phyloP scores from a whole-genome alignment of 1,140 invertebrate genomes.

The Eciton burchellii region DNA sequence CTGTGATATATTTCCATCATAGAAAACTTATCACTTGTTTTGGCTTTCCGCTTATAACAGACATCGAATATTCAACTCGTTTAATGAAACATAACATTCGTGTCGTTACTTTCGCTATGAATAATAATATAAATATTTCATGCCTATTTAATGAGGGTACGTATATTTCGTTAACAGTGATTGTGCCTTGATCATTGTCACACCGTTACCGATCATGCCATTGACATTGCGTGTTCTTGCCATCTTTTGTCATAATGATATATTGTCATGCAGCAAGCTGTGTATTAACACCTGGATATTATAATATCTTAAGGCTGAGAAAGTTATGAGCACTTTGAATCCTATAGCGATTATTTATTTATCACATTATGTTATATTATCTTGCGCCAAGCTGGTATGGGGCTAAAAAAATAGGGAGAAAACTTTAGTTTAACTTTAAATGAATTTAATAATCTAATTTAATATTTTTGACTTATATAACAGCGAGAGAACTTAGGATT shows the following conservation, averaged over 20 bases:
- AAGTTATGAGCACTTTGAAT: slow-evolving; percentile 7
- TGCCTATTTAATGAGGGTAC: slow-evolving; percentile 15
- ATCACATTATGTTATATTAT: slow-evolving; percentile 34
- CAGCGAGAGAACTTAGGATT: background rate
- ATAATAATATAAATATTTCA: background rate
- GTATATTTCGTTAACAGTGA: slow-evolving; percentile 13
- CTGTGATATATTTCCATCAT: slow-evolving; percentile 27
- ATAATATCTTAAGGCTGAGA: slow-evolving; percentile 12
- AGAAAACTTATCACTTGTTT: background rate
- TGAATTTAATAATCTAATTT: too few relatives aligned
- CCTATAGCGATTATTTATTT: slow-evolving; percentile 1
- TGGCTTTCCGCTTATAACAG: slow-evolving; percentile 21
- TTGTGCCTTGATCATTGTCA: background rate
- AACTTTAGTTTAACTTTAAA: too few relatives aligned
- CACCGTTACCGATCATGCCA: slow-evolving; percentile 26
- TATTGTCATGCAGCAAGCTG: slow-evolving; percentile 5
- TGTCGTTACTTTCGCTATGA: background rate
- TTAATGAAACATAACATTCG: background rate
- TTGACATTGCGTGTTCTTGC: slow-evolving; percentile 4
- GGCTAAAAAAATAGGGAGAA: slow-evolving; percentile 57
- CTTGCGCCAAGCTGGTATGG: slow-evolving; percentile 61
- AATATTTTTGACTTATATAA: too few relatives aligned
- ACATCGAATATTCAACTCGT: slow-evolving; percentile 6
- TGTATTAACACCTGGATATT: slow-evolving; percentile 24
- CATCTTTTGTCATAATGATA: background rate